Base-by-base conservation (phyloP, 1,140 invertebrate genomes). In the Drosophila repleta region DNA sequence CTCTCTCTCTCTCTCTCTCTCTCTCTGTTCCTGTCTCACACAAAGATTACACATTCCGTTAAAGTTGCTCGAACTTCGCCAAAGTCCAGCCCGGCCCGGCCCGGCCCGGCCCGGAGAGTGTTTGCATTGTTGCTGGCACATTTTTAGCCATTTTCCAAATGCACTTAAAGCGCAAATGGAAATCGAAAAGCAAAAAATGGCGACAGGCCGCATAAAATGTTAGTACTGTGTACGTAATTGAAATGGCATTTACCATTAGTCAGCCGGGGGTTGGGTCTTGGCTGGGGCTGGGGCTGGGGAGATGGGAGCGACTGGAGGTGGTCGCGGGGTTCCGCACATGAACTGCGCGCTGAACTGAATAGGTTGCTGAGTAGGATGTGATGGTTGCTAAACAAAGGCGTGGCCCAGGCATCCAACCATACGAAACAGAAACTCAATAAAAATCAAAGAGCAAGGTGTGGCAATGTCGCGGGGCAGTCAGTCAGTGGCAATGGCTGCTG, bases 211-310 rank as follows among this genome's bases (percentile, higher is more conserved):
- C 80, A 84, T 83, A 84, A 84, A 83, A 84, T 83, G 75, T 83
- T 79, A 84, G 80, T 84, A 79, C 76, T 83, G 72, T 84, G 80
- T 83, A 79, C 80, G 80, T 83, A 83, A 83, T 83, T 83, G 80
- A 83, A 83, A 83, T 83, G 80, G 80, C 80, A 83, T 83, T 83
- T 83, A 83, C 80, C 80, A 83, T 83, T 83, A 84, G 80, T 76
- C 80, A 69, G 66, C 49, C 55, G 43, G 67, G 55, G 46, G 35
- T 35, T 61, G 45, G 39, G 39, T 6, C 39, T 8, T 2, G n/a
- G 76, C 61, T 26, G 66, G 48, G 26, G n/a, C n/a, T 8, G 21
- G 45, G 41, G 49, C 29, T 26, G 7, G 39, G 48, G 74, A 41
- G 68, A 37, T 39, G 52, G 15, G n/a, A 0, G 7, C 21, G 52